Percentiles rank a stretch among this genome's conserved stretches.
Conservation (phyloP, 2,797 vertebrate genomes). For the Amblyopsis hoosieri region DNA sequence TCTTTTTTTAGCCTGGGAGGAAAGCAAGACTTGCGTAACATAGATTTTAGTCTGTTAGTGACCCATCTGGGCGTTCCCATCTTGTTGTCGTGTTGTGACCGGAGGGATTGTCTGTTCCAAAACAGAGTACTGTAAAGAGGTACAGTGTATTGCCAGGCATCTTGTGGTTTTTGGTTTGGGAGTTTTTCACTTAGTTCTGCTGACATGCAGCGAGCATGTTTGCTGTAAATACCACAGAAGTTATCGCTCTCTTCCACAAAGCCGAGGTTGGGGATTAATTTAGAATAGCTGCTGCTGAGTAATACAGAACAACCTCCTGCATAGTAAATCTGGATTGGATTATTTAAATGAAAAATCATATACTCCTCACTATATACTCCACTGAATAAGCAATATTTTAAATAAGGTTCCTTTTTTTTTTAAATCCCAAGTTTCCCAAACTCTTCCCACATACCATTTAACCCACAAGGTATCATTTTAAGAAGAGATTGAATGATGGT, state of each 20-base stretch:
- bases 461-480: too few species aligned
- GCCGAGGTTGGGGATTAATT: constrained; percentile 11
- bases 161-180: constrained; percentile 22
- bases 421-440: too few species aligned
- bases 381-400: too few species aligned
- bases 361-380: too few species aligned
- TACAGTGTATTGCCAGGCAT: not conserved
- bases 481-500: too few species aligned
- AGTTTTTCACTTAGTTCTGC: constrained; percentile 26
- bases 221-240: constrained; percentile 22
- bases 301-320: not conserved
- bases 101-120: not conserved
- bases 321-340: too few species aligned
- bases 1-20: constrained; percentile 4
- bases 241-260: constrained; percentile 4
- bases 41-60: not conserved
- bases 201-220: constrained; percentile 22
- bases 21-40: constrained; percentile 14
- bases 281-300: constrained; percentile 19
- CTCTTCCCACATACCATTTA: too few species aligned
- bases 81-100: not conserved
- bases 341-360: too few species aligned
- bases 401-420: too few species aligned
- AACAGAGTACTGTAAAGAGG: not conserved
- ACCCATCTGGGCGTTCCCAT: not conserved